Evolutionary conservation across 2,888 invertebrate species (phyloP).

Genomic region (Catocala sponsa): DNA sequence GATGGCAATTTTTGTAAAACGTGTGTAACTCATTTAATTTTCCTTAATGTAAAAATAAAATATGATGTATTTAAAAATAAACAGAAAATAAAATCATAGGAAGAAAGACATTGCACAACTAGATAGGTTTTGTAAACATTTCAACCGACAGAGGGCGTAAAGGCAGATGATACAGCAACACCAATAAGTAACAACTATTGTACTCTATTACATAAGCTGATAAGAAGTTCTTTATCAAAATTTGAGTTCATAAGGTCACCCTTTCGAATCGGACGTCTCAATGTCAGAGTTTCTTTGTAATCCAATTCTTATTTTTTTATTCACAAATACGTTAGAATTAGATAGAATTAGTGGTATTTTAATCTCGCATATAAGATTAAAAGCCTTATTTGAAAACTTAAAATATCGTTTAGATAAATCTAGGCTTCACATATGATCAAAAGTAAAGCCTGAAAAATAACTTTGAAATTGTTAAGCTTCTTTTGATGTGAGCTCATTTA

Average conservation of each 20-base stretch:
- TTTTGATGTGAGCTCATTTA: conserved; percentile 1
- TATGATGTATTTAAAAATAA: no score
- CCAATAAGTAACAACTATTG: conserved; percentile 16
- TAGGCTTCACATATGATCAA: neutral
- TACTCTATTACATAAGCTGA: conserved; percentile 18
- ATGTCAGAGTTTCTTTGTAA: conserved; percentile 21
- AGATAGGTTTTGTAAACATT: no score
- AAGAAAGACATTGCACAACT: no score
- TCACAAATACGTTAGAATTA: conserved; percentile 30
- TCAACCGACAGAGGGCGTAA: no score
- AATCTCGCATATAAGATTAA: conserved; percentile 25
- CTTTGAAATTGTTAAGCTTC: neutral
- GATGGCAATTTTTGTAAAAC: no score
- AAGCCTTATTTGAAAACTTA: conserved; percentile 9
- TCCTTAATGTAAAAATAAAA: no score
- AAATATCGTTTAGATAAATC: conserved; percentile 14
- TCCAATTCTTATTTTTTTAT: conserved; percentile 14
- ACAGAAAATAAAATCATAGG: no score
- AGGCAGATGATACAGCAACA: neutral
- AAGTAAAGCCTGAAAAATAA: conserved; percentile 1
- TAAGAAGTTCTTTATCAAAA: conserved; percentile 19
- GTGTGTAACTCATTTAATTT: no score
- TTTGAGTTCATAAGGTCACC: conserved; percentile 16
- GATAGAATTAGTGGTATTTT: conserved; percentile 18
- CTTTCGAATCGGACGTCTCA: conserved; percentile 11